Base-by-base conservation (phyloP, 2,113 vertebrate genomes). In the Odontesthes bonariensis region DNA sequence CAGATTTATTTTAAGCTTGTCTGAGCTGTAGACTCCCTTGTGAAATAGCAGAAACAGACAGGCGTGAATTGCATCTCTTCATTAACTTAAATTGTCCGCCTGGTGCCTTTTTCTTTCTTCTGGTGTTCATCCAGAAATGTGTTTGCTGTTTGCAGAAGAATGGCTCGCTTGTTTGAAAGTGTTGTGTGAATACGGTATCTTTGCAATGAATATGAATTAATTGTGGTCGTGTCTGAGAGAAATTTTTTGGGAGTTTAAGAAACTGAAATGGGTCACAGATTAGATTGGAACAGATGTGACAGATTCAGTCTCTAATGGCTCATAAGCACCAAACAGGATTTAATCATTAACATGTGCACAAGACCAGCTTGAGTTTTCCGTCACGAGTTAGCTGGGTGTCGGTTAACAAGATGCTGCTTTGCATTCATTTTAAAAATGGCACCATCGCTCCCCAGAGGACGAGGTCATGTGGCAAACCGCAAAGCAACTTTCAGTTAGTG, bases 161-260 rank as follows among this genome's bases (percentile, higher is more conserved):
- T 13, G 0, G 56, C 46, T 73, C 35, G 17, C 19, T 69, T 81
- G 69, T 67, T 46, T 77, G 59, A 68, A 53, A 54, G 35, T 55
- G 6, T 12, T 62, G 47, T 20, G 27, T 86, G 63, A 78, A 79
- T 69, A 0, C 60, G 76, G n/a, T 67, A 58, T 56, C 79, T 90
- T 79, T 82, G 64, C 70, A 63, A 46, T 71, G 75, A 90, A 77
- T 89, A 53, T 80, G 55, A 22, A 61, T 82, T 66, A 72, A 17
- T 58, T 62, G 60, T 56, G 22, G 49, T 53, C 6, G 32, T 31
- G 27, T 32, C 27, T 56, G 19, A 63, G 32, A 51, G 8, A 53
- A 49, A 47, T 32, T 23, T 19, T 78, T 64, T 6, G 60, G 35
- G 55, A 57, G 56, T 77, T 80, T 38, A 76, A 63, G 69, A 72